Percentiles rank a stretch among this genome's conserved stretches.
Conservation (phyloP, 2,113 vertebrate species). For the Salvelinus alpinus region DNA sequence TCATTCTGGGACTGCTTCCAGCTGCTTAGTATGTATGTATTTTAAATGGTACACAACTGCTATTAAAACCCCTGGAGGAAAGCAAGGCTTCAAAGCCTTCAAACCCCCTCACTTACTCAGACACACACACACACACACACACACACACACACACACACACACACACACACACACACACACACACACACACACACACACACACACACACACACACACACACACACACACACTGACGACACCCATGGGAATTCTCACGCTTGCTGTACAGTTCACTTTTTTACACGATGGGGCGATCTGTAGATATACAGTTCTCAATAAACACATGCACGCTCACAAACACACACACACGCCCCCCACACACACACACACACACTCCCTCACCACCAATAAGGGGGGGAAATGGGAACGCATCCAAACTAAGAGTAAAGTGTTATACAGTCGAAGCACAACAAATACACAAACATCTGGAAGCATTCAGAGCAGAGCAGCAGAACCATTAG, state of each 20-base stretch:
- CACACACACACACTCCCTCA: not conserved
- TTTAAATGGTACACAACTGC: constrained; percentile 75
- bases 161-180: constrained; percentile 1
- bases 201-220: not conserved
- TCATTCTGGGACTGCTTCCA: constrained; percentile 71
- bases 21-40: constrained; percentile 73
- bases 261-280: constrained; percentile 64
- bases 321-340: not conserved
- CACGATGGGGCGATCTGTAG: constrained; percentile 47
- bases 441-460: constrained; percentile 96
- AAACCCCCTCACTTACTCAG: too few relatives aligned
- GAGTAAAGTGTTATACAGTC: constrained; percentile 84
- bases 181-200: too few relatives aligned
- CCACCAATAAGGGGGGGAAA: too few relatives aligned
- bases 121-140: not conserved
- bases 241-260: constrained; percentile 64
- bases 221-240: constrained; percentile 58
- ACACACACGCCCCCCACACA: not conserved
- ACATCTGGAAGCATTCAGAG: constrained; percentile 95
- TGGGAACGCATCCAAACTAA: constrained; percentile 67
- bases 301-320: not conserved
- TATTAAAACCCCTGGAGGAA: constrained; percentile 68
- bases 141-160: constrained; percentile 14
- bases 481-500: constrained; percentile 83
- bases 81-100: constrained; percentile 55